phyloP scores from a whole-genome alignment of 1,140 invertebrate genomes.

The Bilobella aurantiaca region DNA sequence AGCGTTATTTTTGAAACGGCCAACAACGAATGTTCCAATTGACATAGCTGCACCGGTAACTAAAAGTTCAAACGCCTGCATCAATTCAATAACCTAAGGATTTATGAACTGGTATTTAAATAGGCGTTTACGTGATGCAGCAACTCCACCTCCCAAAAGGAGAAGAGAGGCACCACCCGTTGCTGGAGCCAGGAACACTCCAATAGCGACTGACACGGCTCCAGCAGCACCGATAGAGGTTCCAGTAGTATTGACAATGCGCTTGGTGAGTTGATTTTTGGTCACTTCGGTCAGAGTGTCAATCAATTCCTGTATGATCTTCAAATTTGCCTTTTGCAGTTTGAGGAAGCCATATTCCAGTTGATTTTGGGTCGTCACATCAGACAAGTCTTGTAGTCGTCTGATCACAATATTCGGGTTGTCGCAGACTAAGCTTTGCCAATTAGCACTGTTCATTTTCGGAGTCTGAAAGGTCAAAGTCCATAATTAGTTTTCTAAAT shows the following conservation, averaged over 20 bases:
- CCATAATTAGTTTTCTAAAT: too few species aligned
- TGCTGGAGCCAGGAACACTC: neutral
- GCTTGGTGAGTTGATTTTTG: neutral
- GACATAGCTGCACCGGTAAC: neutral
- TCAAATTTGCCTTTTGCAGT: neutral
- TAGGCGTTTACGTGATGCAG: neutral
- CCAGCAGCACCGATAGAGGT: neutral
- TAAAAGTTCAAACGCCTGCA: neutral
- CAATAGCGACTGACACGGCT: neutral
- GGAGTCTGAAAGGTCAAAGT: too few species aligned
- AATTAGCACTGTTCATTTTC: too few species aligned
- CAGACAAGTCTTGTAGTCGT: too few species aligned
- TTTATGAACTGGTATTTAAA: neutral
- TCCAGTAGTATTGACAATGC: neutral
- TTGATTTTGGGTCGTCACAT: neutral
- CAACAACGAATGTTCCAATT: neutral
- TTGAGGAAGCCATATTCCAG: neutral
- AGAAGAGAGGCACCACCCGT: conserved; percentile 1
- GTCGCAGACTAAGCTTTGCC: too few species aligned
- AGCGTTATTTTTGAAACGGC: neutral
- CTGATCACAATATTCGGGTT: too few species aligned
- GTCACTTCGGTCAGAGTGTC: neutral
- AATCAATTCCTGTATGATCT: neutral
- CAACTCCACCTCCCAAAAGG: neutral
- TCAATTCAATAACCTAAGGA: too few species aligned